phyloP scores from a whole-genome alignment of 2,888 invertebrate species.

The Xestobium rufovillosum region DNA sequence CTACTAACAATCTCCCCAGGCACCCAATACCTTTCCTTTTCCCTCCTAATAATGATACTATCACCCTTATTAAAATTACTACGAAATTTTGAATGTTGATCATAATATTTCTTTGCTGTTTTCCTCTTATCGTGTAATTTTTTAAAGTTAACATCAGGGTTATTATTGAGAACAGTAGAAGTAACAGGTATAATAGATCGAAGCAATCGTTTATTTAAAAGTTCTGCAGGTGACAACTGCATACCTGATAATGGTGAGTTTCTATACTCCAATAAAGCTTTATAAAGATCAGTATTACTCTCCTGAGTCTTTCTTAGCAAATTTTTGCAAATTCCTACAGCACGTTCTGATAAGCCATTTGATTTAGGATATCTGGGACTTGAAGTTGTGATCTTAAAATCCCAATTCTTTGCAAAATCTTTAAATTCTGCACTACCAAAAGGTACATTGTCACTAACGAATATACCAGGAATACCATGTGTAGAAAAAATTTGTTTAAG shows the following conservation, averaged over 20 bases:
- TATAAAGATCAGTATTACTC: too few species aligned
- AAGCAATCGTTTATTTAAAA: too few species aligned
- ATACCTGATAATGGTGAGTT: too few species aligned
- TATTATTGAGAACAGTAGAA: too few species aligned
- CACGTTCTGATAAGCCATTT: conserved; percentile 25
- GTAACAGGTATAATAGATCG: too few species aligned
- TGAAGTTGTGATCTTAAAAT: conserved; percentile 19
- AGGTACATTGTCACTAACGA: conserved; percentile 25
- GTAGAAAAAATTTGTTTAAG: conserved; percentile 21
- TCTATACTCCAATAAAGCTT: too few species aligned
- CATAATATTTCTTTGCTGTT: too few species aligned
- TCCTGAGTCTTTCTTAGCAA: conserved; percentile 22
- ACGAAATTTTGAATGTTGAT: neutral
- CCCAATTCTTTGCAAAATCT: conserved; percentile 20
- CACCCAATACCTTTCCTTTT: conserved; percentile 14
- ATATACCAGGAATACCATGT: conserved; percentile 20
- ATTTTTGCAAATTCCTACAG: conserved; percentile 20
- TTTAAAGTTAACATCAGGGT: too few species aligned
- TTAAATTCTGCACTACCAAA: conserved; percentile 18
- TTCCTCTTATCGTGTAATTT: too few species aligned
- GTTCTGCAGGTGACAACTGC: too few species aligned
- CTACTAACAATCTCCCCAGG: conserved; percentile 11
- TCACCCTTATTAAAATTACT: conserved; percentile 2
- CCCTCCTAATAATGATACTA: conserved; percentile 13
- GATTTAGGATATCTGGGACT: conserved; percentile 22